A percentile compares a stretch with the other conserved stretches of the same genome.
Evolutionary conservation across 2,888 invertebrate genomes (phyloP).

Genomic region (Dyspetes luteomarginatus): DNA sequence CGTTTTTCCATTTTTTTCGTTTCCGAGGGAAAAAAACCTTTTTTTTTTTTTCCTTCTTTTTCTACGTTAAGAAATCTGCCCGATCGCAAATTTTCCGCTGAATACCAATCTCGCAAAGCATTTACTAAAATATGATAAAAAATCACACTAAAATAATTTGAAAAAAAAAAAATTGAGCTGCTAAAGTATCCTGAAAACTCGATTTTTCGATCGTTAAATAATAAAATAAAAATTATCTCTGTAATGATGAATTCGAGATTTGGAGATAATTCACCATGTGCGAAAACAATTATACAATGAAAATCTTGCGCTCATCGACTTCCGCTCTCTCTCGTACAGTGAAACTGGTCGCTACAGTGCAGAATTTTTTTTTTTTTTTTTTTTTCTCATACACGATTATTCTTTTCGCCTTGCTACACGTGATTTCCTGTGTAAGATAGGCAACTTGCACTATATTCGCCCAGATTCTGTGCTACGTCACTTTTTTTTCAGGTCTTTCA

Average conservation of each 20-base stretch:
- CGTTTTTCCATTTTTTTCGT: not conserved
- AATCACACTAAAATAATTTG: not conserved
- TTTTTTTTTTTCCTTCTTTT: not conserved
- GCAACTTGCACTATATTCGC: conserved; percentile 29
- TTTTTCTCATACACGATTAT: conserved; percentile 49
- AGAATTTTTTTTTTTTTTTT: conserved; percentile 20
- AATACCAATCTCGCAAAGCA: no score
- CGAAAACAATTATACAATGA: conserved; percentile 37
- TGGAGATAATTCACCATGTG: not conserved
- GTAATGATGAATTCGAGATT: not conserved
- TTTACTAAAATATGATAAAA: not conserved
- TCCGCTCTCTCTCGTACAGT: conserved; percentile 58
- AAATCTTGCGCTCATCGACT: conserved; percentile 57
- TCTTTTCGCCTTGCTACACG: conserved; percentile 59
- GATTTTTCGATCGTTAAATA: no score
- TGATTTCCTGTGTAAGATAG: conserved; percentile 55
- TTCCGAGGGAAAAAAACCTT: no score
- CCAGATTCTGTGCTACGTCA: conserved; percentile 24
- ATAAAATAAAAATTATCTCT: not conserved
- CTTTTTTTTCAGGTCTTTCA: conserved; percentile 27
- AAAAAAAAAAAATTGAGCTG: not conserved
- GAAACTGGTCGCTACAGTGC: conserved; percentile 14
- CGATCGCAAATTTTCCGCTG: not conserved
- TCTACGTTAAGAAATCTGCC: not conserved
- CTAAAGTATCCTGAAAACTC: no score